These are phyloP conservation scores for Scarus forsteni DNA, from an alignment of 2,797 vertebrate species.

Conservation along the genomic window DNA sequence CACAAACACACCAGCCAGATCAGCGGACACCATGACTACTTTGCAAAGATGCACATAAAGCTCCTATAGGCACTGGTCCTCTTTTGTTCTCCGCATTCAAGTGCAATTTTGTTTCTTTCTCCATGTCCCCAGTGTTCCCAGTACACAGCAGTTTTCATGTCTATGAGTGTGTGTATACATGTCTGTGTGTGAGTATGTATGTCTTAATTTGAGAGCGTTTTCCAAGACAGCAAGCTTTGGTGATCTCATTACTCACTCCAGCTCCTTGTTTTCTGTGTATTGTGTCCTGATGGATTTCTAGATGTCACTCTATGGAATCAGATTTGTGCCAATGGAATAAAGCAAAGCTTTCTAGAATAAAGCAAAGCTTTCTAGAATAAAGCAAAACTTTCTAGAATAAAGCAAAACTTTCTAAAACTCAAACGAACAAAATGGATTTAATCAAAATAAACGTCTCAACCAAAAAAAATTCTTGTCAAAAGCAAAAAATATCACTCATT, in stretches of 20 bases:
- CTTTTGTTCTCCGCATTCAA: constrained; percentile 48
- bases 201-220: constrained; percentile 50
- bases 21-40: constrained; percentile 73
- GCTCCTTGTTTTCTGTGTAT: constrained; percentile 34
- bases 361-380: no score
- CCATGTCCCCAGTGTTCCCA: constrained; percentile 41
- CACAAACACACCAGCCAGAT: constrained; percentile 53
- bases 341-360: no score
- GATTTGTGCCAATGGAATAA: no score
- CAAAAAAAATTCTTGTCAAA: no score
- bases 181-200: constrained; percentile 35
- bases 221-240: constrained; percentile 22
- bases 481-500: no score
- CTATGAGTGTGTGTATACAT: constrained; percentile 23
- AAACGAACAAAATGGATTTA: no score
- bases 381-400: no score
- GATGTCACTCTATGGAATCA: no score
- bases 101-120: constrained; percentile 41
- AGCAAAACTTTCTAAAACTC: no score
- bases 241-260: constrained; percentile 39
- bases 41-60: constrained; percentile 67
- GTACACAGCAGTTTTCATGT: constrained; percentile 27
- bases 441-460: no score
- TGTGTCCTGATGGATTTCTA: constrained; percentile 41
- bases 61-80: constrained; percentile 51